phyloP scores from a whole-genome alignment of 2,888 invertebrate species.

The Pheosia gnoma region DNA sequence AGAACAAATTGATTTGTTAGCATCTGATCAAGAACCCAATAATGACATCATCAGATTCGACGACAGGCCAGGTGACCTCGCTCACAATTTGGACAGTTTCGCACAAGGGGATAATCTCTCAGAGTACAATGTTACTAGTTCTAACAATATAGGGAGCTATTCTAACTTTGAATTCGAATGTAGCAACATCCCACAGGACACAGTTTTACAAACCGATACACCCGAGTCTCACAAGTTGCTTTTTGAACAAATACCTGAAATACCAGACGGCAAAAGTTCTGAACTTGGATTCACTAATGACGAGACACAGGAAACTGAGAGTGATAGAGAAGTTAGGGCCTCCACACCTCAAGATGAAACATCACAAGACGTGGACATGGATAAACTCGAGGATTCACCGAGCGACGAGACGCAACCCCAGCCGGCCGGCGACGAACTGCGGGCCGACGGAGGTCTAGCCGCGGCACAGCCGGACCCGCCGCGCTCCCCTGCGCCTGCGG shows the following conservation, averaged over 20 bases:
- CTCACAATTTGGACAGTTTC: slow-evolving; percentile 52
- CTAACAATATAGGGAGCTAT: slow-evolving; percentile 59
- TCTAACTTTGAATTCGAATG: slow-evolving; percentile 67
- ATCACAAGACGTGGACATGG: slow-evolving; percentile 69
- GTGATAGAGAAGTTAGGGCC: slow-evolving; percentile 60
- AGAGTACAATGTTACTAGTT: slow-evolving; percentile 56
- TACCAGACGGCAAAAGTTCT: slow-evolving; percentile 79
- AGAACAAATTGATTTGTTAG: slow-evolving; percentile 53
- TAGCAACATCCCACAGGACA: slow-evolving; percentile 56
- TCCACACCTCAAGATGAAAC: slow-evolving; percentile 67
- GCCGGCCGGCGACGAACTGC: slow-evolving; percentile 24
- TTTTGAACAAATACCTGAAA: slow-evolving; percentile 81
- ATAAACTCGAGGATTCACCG: slow-evolving; percentile 62
- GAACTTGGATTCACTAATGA: slow-evolving; percentile 75
- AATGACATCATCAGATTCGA: slow-evolving; percentile 71
- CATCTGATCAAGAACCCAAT: slow-evolving; percentile 61
- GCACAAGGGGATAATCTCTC: slow-evolving; percentile 58
- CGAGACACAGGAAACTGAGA: slow-evolving; percentile 67
- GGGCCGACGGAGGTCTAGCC: slow-evolving; percentile 21
- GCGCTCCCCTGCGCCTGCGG: slow-evolving; percentile 28
- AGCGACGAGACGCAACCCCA: slow-evolving; percentile 41
- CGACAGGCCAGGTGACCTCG: slow-evolving; percentile 52
- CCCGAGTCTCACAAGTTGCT: slow-evolving; percentile 80
- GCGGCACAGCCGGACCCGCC: slow-evolving; percentile 3
- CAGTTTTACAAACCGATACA: slow-evolving; percentile 71